Base-by-base conservation (phyloP, 2,888 invertebrate species). In the Lucinisca nassula region DNA sequence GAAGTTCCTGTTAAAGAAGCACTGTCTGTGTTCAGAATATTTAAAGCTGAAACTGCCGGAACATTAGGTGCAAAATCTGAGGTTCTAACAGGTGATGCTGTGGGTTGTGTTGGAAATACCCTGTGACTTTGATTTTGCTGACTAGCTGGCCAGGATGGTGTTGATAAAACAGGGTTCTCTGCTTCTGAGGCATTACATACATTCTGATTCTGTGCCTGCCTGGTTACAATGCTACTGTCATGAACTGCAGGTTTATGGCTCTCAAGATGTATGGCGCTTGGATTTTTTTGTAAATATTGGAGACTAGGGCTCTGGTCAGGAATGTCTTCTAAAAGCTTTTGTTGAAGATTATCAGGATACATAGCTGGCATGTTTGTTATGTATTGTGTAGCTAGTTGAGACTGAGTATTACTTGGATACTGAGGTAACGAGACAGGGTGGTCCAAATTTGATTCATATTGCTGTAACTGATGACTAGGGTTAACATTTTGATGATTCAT, bases 31-130 rank as follows among this genome's bases (percentile, higher is more conserved):
- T 89, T 89, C 35, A 86, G 45, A 12, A 89, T 40, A 45, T 82
- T 89, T 24, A 89, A 58, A 27, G 89, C 86, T 49, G 89, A 89
- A 0, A 89, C 89, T 32, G 89, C 84, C 14, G 73, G 32, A 0
- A 55, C 17, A 49, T 58, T 80, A 4, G 55, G 12, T 51, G 55
- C 24, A 73, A 55, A 73, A 17, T 24, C 30, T 37, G 55, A 21
- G 4, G n/a, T 21, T n/a, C 35, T 70, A 35, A 17, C 21, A 4
- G 58, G 12, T 58, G 8, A 10, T 4, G 58, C 24, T 21, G 55
- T 12, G n/a, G 55, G 12, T 55, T 8, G 45, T 12, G 45, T 45
- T 45, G 14, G 10, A 12, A 45, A 8, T 12, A 45, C 45, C 45
- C 45, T 45, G 45, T 45, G 10, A 14, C 45, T 45, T 14, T 12